phyloP scores from a whole-genome alignment of 2,888 invertebrate genomes.

The Nephrotoma appendiculata region DNA sequence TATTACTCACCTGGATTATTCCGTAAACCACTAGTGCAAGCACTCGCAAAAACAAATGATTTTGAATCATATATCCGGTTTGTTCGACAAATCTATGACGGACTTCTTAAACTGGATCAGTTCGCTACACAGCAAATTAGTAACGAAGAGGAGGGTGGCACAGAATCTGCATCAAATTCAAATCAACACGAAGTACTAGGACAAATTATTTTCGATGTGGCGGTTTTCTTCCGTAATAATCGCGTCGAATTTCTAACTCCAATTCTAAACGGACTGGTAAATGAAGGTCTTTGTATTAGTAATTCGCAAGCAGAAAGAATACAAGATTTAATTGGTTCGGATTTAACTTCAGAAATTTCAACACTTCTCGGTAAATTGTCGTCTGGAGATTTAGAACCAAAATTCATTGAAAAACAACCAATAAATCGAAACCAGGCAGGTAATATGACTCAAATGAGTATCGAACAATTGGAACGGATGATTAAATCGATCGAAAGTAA shows the following conservation, averaged over 20 bases:
- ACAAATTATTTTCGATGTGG: constrained; percentile 38
- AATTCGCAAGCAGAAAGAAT: constrained; percentile 44
- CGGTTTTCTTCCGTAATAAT: constrained; percentile 32
- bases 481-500: constrained; percentile 39
- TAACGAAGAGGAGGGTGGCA: constrained; percentile 25
- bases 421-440: not conserved
- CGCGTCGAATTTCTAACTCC: constrained; percentile 33
- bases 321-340: constrained; percentile 46
- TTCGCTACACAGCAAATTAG: constrained; percentile 15
- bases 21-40: constrained; percentile 39
- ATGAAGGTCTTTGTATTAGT: constrained; percentile 51
- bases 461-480: constrained; percentile 41
- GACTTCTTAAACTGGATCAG: constrained; percentile 21
- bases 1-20: constrained; percentile 42
- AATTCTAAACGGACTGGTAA: constrained; percentile 40
- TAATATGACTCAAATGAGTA: constrained; percentile 23
- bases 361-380: constrained; percentile 46
- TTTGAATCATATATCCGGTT: constrained; percentile 45
- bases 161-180: not conserved
- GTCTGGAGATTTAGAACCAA: constrained; percentile 44
- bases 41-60: constrained; percentile 45
- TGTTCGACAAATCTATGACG: constrained; percentile 38
- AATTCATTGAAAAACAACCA: constrained; percentile 22
- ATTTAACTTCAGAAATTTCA: constrained; percentile 48
- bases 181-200: constrained; percentile 38